Percentiles rank a stretch among this genome's conserved stretches.
Conservation (phyloP, 2,797 vertebrate species). For the Molossus alvarezi region DNA sequence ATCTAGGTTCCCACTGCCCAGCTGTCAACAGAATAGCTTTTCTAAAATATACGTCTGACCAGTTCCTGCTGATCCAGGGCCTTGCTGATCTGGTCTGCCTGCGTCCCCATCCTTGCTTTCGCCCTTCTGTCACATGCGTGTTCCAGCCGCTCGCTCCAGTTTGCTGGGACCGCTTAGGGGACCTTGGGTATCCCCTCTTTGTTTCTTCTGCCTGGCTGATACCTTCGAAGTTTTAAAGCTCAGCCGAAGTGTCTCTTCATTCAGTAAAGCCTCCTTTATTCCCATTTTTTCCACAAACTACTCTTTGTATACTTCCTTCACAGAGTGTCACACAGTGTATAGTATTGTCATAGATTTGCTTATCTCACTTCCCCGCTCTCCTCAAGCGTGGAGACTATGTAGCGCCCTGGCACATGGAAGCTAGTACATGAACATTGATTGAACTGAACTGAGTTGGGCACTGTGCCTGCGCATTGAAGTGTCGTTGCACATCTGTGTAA, state of each 20-base stretch:
- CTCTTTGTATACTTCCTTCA: background rate
- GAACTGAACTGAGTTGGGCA: background rate
- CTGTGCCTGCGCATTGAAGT: background rate
- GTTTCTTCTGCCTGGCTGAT: background rate
- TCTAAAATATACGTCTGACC: background rate
- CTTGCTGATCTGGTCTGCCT: background rate
- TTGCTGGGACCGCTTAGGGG: background rate
- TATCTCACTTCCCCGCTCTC: background rate
- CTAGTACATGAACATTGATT: background rate
- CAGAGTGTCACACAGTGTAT: background rate
- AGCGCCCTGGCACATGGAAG: background rate
- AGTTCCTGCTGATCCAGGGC: background rate
- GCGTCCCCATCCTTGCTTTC: background rate
- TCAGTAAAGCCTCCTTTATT: background rate
- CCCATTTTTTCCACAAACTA: background rate
- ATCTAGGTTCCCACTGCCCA: background rate
- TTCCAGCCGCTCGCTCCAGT: background rate
- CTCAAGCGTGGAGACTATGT: background rate
- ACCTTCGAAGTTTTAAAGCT: background rate
- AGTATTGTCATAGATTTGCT: background rate
- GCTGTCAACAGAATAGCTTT: background rate
- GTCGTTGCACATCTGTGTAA: background rate
- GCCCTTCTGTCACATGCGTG: background rate
- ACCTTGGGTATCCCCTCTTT: background rate
- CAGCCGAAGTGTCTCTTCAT: background rate